phyloP scores from a whole-genome alignment of 2,797 vertebrate species.

The Halcyon badia region DNA sequence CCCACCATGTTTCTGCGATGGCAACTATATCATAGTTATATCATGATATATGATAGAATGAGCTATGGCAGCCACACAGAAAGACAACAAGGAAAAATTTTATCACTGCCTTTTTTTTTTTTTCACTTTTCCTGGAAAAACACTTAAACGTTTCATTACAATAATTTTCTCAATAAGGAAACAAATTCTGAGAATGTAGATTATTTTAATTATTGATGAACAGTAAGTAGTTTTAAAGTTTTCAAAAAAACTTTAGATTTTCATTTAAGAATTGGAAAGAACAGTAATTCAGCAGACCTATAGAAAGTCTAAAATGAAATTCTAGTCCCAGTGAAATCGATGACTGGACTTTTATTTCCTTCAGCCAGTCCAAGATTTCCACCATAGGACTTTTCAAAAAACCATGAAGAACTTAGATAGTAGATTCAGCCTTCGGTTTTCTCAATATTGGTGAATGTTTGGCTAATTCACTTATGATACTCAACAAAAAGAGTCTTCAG shows the following conservation, averaged over 20 bases:
- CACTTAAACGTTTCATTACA: too few relatives aligned
- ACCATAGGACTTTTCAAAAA: neutral
- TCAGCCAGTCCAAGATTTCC: neutral
- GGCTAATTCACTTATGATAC: neutral
- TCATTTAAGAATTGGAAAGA: neutral
- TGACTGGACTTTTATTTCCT: neutral
- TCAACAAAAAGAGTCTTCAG: neutral
- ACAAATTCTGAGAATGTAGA: too few relatives aligned
- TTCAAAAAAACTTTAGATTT: too few relatives aligned
- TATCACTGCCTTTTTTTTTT: neutral
- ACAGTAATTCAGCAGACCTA: neutral
- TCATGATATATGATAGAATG: too few relatives aligned
- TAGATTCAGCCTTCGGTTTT: neutral
- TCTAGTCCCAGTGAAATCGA: neutral
- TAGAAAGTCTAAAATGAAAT: neutral
- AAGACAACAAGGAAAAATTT: neutral
- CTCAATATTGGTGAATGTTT: neutral
- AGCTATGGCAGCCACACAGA: neutral
- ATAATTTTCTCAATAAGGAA: too few relatives aligned
- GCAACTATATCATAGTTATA: too few relatives aligned
- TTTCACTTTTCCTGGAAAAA: neutral
- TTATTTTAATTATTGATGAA: too few relatives aligned
- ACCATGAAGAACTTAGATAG: neutral
- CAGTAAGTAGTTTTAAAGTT: too few relatives aligned
- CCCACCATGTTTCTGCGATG: too few relatives aligned